Evolutionary conservation across 2,113 vertebrate genomes (phyloP), one percentile per base, ranked within the genome.

Genomic region (Callipepla squamata): DNA sequence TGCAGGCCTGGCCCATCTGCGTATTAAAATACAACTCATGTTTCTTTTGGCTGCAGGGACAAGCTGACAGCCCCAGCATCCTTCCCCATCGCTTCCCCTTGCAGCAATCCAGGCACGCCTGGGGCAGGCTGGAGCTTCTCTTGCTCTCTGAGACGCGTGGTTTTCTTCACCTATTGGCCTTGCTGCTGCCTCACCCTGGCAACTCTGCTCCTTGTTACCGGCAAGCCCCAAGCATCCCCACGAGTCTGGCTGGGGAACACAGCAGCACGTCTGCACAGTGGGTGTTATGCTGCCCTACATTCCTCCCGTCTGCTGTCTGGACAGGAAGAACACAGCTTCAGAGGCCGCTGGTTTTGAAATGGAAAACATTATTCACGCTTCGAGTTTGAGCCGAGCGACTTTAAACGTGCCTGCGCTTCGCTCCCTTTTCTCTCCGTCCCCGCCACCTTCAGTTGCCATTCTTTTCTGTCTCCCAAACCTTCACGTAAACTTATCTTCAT

Each of bases 361-460:
- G 7, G 77, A 77, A 89, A 74, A 67, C 32, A 14, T 90, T 57
- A 47, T 17, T 67, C 65, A 62, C 7, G 69, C 47, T 30, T 32
- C 0, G 1, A 58, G n/a, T 5, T 30, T 6, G 50, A 32, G 28
- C 51, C 7, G 40, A 83, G 67, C 0, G 18, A 65, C 44, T 83
- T 51, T 53, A 40, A 22, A 38, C 2, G 17, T 1, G 1, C 25
- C 51, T 3, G 1, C 13, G 44, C 50, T 62, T 63, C 72, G 6
- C 26, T 11, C 34, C 19, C 87, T 77, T 12, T 51, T 66, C 58
- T 5, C 15, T 19, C 26, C 28, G 17, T 10, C 9, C 5, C 14
- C 7, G 11, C 3, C 1, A 0, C 18, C 58, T 25, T 62, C 2
- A 1, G 50, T 4, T 23, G 30, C 44, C 0, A 0, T 11, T 47